Conservation (phyloP, 2,113 vertebrate species). For the Scatophagus argus region DNA sequence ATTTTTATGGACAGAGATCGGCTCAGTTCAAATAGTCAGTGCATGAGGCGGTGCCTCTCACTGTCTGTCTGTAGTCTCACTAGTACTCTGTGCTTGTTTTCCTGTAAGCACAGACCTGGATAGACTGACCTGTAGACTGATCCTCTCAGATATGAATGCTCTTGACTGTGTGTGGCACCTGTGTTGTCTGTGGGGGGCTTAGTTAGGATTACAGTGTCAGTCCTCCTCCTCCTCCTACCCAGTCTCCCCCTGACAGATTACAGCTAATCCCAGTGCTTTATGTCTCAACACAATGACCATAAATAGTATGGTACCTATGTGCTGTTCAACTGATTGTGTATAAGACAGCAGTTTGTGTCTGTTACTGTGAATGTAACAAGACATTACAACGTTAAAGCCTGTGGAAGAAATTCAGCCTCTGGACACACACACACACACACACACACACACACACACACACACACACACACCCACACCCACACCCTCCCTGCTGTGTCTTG, state of each 20-base stretch:
- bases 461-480: no score
- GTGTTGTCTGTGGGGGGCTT: constrained; percentile 48
- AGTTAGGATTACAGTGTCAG: constrained; percentile 70
- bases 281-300: constrained; percentile 30
- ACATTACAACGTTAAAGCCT: not conserved
- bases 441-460: constrained; percentile 14
- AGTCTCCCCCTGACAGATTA: constrained; percentile 69
- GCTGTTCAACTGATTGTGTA: not conserved
- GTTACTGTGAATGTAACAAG: not conserved
- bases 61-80: no score
- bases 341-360: not conserved
- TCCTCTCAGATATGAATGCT: constrained; percentile 45
- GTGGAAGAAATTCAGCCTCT: not conserved
- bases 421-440: constrained; percentile 7
- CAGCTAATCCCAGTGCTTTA: constrained; percentile 68
- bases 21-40: no score
- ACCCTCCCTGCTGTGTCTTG: constrained; percentile 12
- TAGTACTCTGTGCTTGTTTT: not conserved
- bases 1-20: no score
- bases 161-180: constrained; percentile 14
- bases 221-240: constrained; percentile 49
- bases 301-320: constrained; percentile 7
- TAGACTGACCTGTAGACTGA: constrained; percentile 23
- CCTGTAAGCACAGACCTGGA: constrained; percentile 2
- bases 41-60: no score